phyloP scores from a whole-genome alignment of 2,888 invertebrate species.

The Ennomos fuscantarius region DNA sequence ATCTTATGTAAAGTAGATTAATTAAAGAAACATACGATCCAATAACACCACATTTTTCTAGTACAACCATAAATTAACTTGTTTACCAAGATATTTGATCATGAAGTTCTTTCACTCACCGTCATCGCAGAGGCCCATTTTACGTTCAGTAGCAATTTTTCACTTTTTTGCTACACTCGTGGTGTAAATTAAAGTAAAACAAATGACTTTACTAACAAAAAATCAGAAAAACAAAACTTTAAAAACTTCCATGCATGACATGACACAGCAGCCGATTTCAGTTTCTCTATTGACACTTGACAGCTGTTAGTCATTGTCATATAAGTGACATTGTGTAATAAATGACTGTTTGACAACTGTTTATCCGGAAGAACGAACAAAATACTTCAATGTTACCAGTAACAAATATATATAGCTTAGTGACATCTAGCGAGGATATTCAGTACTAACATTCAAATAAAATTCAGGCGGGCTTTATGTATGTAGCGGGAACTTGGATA shows the following conservation, averaged over 20 bases:
- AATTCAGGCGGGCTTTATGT: too few species aligned
- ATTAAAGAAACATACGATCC: conserved; percentile 28
- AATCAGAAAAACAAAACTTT: conserved; percentile 14
- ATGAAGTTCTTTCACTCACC: conserved; percentile 58
- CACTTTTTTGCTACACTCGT: conserved; percentile 8
- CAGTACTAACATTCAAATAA: too few species aligned
- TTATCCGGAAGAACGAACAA: conserved; percentile 43
- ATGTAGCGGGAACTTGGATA: too few species aligned
- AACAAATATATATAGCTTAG: neutral
- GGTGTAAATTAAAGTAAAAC: neutral
- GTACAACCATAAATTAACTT: conserved; percentile 63
- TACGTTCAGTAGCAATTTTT: conserved; percentile 23
- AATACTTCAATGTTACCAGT: conserved; percentile 12
- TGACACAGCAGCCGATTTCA: conserved; percentile 19
- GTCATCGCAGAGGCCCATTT: conserved; percentile 78
- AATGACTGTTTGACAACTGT: neutral
- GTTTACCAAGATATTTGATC: conserved; percentile 58
- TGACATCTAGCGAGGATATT: conserved; percentile 34
- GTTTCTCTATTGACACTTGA: conserved; percentile 29
- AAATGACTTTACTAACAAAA: neutral
- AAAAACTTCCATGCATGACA: conserved; percentile 24
- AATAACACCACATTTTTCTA: conserved; percentile 19
- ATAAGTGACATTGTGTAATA: conserved; percentile 40
- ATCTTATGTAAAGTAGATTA: conserved; percentile 22
- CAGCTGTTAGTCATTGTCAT: conserved; percentile 41